A percentile compares a stretch with the other conserved stretches of the same genome.
These are phyloP conservation scores for Prinia subflava DNA, from an alignment of 2,113 vertebrate species.

Conservation along the genomic window DNA sequence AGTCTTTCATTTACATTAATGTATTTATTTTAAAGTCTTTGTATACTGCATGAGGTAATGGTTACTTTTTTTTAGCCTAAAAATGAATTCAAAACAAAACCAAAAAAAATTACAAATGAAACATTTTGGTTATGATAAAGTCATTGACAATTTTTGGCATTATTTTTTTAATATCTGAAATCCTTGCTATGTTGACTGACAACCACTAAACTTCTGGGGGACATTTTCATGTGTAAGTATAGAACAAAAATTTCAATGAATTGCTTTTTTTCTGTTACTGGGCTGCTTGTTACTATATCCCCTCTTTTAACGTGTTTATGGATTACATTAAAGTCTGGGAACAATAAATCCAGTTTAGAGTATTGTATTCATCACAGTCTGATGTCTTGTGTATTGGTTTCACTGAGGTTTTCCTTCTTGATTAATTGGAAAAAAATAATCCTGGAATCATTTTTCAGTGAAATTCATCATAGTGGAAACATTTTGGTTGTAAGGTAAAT, in stretches of 20 bases:
- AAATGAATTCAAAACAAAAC: neutral
- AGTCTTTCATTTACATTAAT: constrained; percentile 4
- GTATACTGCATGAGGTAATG: constrained; percentile 46
- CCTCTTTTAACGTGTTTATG: constrained; percentile 20
- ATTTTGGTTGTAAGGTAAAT: neutral
- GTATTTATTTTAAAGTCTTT: constrained; percentile 27
- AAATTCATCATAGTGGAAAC: neutral
- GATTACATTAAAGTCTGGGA: constrained; percentile 39
- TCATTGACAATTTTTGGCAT: neutral
- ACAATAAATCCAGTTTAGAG: constrained; percentile 55
- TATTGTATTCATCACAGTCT: neutral
- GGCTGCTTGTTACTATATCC: constrained; percentile 26
- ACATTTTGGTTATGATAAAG: neutral
- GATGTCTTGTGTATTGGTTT: neutral
- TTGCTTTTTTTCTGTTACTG: constrained; percentile 35
- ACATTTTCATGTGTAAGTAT: constrained; percentile 22
- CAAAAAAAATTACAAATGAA: neutral
- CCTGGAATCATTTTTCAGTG: neutral
- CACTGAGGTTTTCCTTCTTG: neutral
- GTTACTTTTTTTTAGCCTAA: constrained; percentile 6
- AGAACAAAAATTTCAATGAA: neutral
- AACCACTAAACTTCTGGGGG: neutral
- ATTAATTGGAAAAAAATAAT: neutral
- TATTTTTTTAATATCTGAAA: neutral
- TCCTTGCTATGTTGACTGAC: constrained; percentile 12